Base-by-base conservation (phyloP, 2,113 vertebrate species). In the Scophthalmus maximus region DNA sequence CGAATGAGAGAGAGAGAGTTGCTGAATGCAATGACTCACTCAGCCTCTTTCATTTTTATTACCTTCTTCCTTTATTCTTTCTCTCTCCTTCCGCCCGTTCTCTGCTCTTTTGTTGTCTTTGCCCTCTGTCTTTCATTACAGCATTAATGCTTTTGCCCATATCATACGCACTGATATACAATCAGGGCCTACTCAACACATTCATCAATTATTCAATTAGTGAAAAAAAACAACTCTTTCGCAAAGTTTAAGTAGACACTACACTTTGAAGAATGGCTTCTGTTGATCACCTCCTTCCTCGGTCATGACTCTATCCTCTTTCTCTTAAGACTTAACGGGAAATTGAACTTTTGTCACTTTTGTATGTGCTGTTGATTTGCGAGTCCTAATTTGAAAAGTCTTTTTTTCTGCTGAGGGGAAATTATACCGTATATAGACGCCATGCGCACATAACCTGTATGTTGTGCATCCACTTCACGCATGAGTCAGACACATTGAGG, bases 11-110 rank as follows among this genome's bases (percentile, higher is more conserved):
- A n/a, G n/a, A n/a, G n/a, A n/a, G n/a, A n/a, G n/a, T n/a, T n/a
- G n/a, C n/a, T 68, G 56, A 66, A 29, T 55, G 59, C 55, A 46
- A 40, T 73, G 34, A 83, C 56, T 81, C 66, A 78, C 40, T 47
- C 10, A 34, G 22, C 4, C 30, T 30, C n/a, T 14, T 11, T 27
- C 6, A 1, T 30, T 34, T 38, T 2, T 52, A 20, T 56, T 20
- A 5, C 3, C 18, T 34, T 29, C 14, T n/a, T 20, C 14, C 30
- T 27, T 5, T 59, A 1, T n/a, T 36, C 55, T 29, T 6, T 53
- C 51, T 53, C 52, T 42, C 38, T 47, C 50, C 27, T 25, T 60
- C 22, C 9, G 47, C 32, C 32, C 23, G 4, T 42, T 22, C 20
- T 34, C 27, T 32, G 5, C 9, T 47, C 8, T 44, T 23, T 5